Evolutionary conservation across 2,888 invertebrate genomes (phyloP).

Genomic region (Noctua janthina): DNA sequence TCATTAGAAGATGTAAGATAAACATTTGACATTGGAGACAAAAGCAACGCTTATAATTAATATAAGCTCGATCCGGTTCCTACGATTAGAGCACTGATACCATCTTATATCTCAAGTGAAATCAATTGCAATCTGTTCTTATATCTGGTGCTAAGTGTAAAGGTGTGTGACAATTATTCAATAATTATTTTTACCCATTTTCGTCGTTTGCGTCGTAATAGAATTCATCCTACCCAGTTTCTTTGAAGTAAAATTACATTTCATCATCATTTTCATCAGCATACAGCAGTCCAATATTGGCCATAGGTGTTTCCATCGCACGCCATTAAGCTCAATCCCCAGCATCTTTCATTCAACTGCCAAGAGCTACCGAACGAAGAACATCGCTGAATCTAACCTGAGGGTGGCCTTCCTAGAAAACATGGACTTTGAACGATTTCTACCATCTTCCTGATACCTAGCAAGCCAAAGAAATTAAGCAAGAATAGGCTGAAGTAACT

Average conservation of each 20-base stretch:
- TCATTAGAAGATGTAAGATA: conserved; percentile 39
- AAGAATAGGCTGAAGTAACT: neutral
- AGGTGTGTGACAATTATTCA: conserved; percentile 5
- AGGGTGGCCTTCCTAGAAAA: neutral
- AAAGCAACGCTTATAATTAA: conserved; percentile 35
- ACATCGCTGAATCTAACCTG: neutral
- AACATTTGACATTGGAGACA: conserved; percentile 38
- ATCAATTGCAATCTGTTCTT: conserved; percentile 36
- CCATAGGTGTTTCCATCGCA: neutral
- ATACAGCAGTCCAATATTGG: neutral
- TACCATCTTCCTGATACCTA: neutral
- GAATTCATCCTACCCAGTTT: no score
- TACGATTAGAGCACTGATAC: conserved; percentile 44
- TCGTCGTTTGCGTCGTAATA: no score
- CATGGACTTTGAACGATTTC: neutral
- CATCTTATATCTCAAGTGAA: conserved; percentile 51
- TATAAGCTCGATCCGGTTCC: conserved; percentile 31
- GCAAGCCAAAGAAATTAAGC: neutral
- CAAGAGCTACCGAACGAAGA: neutral
- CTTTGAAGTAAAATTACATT: neutral
- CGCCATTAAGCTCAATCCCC: neutral
- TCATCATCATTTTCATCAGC: neutral
- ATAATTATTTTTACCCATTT: neutral
- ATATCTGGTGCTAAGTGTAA: conserved; percentile 15
- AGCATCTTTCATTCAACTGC: neutral